Evolutionary conservation across 2,113 vertebrate genomes (phyloP).

Genomic region (Cardinalis cardinalis): DNA sequence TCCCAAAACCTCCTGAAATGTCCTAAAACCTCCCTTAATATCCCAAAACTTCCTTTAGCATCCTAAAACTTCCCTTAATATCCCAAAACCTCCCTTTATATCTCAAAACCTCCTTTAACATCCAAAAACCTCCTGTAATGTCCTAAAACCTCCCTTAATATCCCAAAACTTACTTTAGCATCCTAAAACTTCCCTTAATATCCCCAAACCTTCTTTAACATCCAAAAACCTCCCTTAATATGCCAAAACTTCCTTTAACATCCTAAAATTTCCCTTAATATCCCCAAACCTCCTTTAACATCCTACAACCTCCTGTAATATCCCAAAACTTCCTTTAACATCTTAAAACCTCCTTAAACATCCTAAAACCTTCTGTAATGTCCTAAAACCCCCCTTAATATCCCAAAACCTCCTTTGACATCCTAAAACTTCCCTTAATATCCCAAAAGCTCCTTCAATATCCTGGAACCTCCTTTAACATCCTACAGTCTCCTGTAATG

Average conservation of each 20-base stretch:
- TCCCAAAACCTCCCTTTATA: background rate
- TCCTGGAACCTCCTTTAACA: background rate
- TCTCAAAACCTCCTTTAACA: background rate
- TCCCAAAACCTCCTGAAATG: background rate
- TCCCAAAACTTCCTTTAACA: background rate
- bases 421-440: background rate
- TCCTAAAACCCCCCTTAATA: background rate
- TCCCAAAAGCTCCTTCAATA: background rate
- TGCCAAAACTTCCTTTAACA: background rate
- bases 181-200: background rate
- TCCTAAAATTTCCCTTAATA: background rate
- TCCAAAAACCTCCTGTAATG: accelerated
- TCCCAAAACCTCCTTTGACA: background rate
- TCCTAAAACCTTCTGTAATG: background rate
- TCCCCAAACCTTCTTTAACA: background rate
- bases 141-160: background rate
- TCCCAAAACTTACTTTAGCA: background rate
- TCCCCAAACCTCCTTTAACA: background rate
- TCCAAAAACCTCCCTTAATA: background rate
- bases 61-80: background rate
- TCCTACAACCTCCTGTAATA: background rate
- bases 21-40: background rate
- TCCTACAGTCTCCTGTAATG: background rate
- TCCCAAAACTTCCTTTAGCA: background rate
- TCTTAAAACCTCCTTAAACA: background rate